Evolutionary conservation across 1,140 invertebrate species (phyloP), one percentile per base, ranked within the genome.

Genomic region (Drosophila oshimai): DNA sequence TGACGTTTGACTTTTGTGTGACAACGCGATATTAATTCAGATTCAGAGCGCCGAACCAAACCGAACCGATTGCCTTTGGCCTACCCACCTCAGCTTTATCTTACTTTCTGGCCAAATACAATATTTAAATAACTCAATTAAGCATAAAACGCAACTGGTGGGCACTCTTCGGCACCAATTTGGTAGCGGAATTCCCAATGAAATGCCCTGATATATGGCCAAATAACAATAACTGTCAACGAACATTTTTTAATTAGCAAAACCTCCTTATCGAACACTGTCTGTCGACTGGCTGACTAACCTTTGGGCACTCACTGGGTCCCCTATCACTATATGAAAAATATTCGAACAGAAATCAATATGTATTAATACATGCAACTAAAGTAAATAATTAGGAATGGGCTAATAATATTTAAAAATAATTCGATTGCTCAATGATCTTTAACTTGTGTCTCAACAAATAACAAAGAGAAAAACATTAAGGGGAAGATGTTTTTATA

Each of bases 91-190:
- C 51, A 29, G 37, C n/a, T 39, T 62, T 64, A 37, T 64, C 58
- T 60, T 70, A 53, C 28, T 42, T 15, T 80, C 62, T 76, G 51
- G 77, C 71, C 67, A 86, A 87, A 80, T 86, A 86, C 87, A 87
- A 76, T 86, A 86, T 86, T 86, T 86, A 86, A 86, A 86, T 86
- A 86, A 86, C 80, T 86, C 80, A 86, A 86, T 86, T 86, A 86
- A 80, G 80, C 80, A 86, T 86, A 76, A 86, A 84, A 86, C 76
- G 75, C 80, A 80, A 87, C 81, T 80, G 71, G 60, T 80, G 75
- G 80, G 47, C 71, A 62, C 75, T 84, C 71, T 64, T 79, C 80
- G 68, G 45, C 57, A 51, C 47, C 57, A 65, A 73, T 65, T 65
- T 65, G 61, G 61, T 65, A 65, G 61, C 70, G 70, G 75, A 86